Evolutionary conservation across 2,113 vertebrate genomes (phyloP).

Genomic region (Ellobius talpinus): DNA sequence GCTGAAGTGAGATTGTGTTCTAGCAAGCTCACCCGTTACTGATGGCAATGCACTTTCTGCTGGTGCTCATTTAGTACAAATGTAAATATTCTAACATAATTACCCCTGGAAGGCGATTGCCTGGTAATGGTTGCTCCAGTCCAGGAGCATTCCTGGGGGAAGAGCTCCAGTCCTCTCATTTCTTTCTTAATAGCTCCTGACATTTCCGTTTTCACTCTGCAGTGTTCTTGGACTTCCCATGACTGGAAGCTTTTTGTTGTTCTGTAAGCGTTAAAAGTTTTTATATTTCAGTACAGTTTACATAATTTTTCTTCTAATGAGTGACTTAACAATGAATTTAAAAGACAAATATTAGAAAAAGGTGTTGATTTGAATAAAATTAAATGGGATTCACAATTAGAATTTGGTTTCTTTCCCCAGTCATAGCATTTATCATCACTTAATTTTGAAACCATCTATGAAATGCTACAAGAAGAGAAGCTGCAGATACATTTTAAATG

Average conservation of each 20-base stretch:
- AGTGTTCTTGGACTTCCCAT: slow-evolving; percentile 37
- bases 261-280: slow-evolving; percentile 11
- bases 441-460: slow-evolving; percentile 17
- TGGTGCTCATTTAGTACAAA: slow-evolving; percentile 43
- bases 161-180: slow-evolving; percentile 28
- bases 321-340: background rate
- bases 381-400: slow-evolving; percentile 3
- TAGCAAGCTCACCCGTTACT: slow-evolving; percentile 52
- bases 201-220: slow-evolving; percentile 1
- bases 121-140: background rate
- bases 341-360: background rate
- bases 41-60: slow-evolving; percentile 53
- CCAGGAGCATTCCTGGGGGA: slow-evolving; percentile 23
- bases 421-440: slow-evolving; percentile 17
- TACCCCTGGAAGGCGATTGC: slow-evolving; percentile 46
- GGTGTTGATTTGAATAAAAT: slow-evolving; percentile 52
- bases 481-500: background rate
- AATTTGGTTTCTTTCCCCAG: slow-evolving; percentile 9
- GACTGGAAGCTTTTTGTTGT: background rate
- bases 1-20: slow-evolving; percentile 43
- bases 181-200: slow-evolving; percentile 46
- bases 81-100: slow-evolving; percentile 76
- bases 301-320: slow-evolving; percentile 14
- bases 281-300: slow-evolving; percentile 57
- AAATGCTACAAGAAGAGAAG: slow-evolving; percentile 24